Evolutionary conservation across 1,140 invertebrate genomes (phyloP), one percentile per base, ranked within the genome.

Genomic region (Hetaerina americana): DNA sequence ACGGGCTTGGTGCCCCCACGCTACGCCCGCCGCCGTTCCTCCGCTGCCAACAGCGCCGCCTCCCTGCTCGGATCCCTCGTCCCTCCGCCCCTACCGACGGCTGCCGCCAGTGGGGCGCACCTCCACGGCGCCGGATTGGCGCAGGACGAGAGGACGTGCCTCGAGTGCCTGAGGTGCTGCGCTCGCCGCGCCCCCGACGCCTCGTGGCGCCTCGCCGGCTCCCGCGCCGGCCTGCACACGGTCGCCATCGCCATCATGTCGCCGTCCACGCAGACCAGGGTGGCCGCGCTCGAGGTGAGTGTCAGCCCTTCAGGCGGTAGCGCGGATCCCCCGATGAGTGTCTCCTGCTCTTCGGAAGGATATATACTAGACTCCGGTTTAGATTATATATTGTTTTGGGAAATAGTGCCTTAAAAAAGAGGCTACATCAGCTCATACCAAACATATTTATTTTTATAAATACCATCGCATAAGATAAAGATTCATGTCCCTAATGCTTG

Each of bases 211-310:
- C 79, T 94, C 74, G 87, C 92, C 27, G 85, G 88, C 25, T 89
- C 91, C 25, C 87, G 91, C 8, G 90, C 92, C 26, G 93, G 93
- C 28, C 84, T 96, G 6, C 92, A 95, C 78, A 92, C 92, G 0
- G 82, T 96, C 0, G 91, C 93, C 2, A 91, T 92, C 18, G 93
- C 92, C 81, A 90, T 93, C 75, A 92, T 94, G 84, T 93, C 91
- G 75, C 93, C 90, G 69, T 88, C 91, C 71, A 92, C 89, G 76
- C 90, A 92, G 78, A 92, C 92, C 10, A 84, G 92, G 76, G 86
- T 93, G 28, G 82, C 93, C 27, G 90, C 92, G n/a, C 82, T 95
- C 26, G 89, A 95, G 89, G 92, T 94, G 81, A 78, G 76, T 76
- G 15, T 40, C 18, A 49, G n/a, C 31, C 24, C 22, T n/a, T n/a